Percentiles rank a stretch among this genome's conserved stretches.
Evolutionary conservation across 2,888 invertebrate genomes (phyloP).

Genomic region (Deroplatys truncata): DNA sequence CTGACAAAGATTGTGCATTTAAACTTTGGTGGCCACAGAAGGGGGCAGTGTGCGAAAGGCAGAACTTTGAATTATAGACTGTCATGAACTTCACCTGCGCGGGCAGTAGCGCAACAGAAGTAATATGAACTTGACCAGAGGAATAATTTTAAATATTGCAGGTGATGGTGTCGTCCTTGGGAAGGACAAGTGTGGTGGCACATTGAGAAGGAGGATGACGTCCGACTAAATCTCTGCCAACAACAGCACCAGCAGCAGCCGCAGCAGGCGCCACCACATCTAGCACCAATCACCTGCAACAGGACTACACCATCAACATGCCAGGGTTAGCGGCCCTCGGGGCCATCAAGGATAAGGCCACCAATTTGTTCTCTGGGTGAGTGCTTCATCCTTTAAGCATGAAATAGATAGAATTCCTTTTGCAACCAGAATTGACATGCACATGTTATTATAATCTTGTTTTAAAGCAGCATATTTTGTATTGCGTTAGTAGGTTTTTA

Average conservation of each 20-base stretch:
- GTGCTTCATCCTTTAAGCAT: not conserved
- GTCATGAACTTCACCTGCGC: no score
- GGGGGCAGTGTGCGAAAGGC: no score
- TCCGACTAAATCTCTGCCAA: not conserved
- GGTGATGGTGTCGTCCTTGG: not conserved
- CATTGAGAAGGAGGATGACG: not conserved
- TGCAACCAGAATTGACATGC: no score
- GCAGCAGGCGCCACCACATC: not conserved
- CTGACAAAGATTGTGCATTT: no score
- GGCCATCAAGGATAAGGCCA: constrained; percentile 34
- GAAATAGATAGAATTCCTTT: no score
- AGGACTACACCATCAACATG: constrained; percentile 31
- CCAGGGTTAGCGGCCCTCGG: constrained; percentile 38
- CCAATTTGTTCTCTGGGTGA: constrained; percentile 30
- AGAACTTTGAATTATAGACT: no score
- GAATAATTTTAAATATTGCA: not conserved
- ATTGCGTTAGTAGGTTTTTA: no score
- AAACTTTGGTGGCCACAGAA: no score
- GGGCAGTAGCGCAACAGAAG: no score
- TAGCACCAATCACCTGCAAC: not conserved
- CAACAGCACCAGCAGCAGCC: not conserved
- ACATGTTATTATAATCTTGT: no score
- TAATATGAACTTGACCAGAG: not conserved
- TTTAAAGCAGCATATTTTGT: no score
- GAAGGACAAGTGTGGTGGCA: not conserved